phyloP scores from a whole-genome alignment of 2,113 vertebrate species.

The Epinephelus fuscoguttatus region DNA sequence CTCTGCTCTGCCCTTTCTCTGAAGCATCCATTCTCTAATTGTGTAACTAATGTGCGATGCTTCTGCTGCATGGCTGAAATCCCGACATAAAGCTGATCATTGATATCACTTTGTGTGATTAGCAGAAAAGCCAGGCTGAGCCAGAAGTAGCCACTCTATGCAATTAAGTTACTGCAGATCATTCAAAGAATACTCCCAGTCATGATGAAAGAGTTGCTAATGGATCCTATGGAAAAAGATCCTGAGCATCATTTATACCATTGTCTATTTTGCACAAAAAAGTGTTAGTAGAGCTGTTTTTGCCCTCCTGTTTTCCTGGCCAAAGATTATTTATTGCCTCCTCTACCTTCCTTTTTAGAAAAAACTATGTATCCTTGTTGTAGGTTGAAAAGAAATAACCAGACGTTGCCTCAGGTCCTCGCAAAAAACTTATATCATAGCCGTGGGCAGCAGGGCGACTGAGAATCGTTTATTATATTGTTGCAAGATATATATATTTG shows the following conservation, averaged over 20 bases:
- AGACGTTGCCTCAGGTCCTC: not conserved
- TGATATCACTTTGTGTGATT: constrained; percentile 77
- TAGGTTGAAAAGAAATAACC: constrained; percentile 7
- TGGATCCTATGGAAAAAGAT: constrained; percentile 3
- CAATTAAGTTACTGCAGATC: constrained; percentile 63
- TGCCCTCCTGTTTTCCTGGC: not conserved
- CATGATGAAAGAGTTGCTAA: constrained; percentile 25
- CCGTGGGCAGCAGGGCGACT: not conserved
- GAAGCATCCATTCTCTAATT: constrained; percentile 22
- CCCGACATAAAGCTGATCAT: constrained; percentile 53
- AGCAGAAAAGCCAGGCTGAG: constrained; percentile 38
- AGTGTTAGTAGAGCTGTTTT: not conserved
- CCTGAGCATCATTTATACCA: constrained; percentile 18
- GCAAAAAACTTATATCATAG: not conserved
- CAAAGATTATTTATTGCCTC: not conserved
- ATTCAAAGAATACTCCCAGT: constrained; percentile 18
- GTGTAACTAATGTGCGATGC: constrained; percentile 35
- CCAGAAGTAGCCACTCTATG: constrained; percentile 59
- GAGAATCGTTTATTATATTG: not conserved
- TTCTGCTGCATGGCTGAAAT: constrained; percentile 60
- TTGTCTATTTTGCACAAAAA: not conserved
- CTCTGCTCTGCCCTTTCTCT: not conserved
- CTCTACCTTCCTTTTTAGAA: not conserved
- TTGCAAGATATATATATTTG: too few relatives aligned
- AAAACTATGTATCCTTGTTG: not conserved